Conservation (phyloP, 2,113 vertebrate genomes). For the Gulo gulo region DNA sequence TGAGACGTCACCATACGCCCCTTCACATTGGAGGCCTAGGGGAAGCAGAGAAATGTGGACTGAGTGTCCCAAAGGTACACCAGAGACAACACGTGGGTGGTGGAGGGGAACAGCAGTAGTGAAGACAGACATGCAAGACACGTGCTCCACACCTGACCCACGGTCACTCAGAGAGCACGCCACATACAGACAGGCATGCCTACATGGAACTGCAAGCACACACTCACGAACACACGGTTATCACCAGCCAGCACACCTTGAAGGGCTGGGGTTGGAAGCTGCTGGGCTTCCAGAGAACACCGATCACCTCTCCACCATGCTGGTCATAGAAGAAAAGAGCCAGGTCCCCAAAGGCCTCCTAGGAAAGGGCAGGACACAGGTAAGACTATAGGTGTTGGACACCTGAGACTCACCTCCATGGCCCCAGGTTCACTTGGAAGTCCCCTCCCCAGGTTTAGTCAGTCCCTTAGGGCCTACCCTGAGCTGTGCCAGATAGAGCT, state of each 20-base stretch:
- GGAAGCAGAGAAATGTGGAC: background rate
- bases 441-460: background rate
- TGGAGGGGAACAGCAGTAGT: background rate
- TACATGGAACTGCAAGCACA: background rate
- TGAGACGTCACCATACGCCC: conserved; percentile 84
- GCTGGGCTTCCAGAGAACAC: conserved; percentile 95
- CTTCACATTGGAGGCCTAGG: conserved; percentile 88
- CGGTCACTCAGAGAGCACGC: background rate
- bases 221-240: background rate
- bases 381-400: background rate
- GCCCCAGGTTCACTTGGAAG: background rate
- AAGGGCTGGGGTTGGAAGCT: conserved; percentile 91
- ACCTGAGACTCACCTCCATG: background rate
- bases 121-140: background rate
- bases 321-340: conserved; percentile 96
- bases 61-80: background rate
- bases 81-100: background rate
- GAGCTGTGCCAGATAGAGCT: conserved; percentile 90
- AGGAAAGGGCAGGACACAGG: background rate
- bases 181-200: fast-evolving
- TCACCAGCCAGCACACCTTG: conserved; percentile 84
- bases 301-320: conserved; percentile 92
- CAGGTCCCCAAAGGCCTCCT: conserved; percentile 92
- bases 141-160: background rate
- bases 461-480: conserved; percentile 83